phyloP scores from a whole-genome alignment of 2,797 vertebrate genomes.

The Saguinus oedipus region DNA sequence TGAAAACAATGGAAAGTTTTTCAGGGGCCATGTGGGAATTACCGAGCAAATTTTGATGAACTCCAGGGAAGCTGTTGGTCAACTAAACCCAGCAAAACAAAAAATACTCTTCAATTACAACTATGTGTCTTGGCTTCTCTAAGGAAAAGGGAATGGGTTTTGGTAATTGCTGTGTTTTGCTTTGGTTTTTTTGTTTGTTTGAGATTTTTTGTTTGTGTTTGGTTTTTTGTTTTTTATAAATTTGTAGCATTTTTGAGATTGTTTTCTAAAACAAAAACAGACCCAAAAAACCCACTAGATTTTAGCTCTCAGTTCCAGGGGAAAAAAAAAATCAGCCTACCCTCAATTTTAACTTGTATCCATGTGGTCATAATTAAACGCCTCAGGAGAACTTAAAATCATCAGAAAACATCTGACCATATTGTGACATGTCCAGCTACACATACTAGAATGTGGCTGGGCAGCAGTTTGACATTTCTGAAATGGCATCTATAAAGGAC shows the following conservation, averaged over 20 bases:
- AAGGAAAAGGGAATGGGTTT: background rate
- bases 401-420: constrained; percentile 41
- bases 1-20: background rate
- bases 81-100: background rate
- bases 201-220: background rate
- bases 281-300: background rate
- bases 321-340: background rate
- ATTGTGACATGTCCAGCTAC: background rate
- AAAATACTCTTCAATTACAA: background rate
- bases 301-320: constrained; percentile 28
- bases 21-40: background rate
- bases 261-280: background rate
- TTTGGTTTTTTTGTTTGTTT: background rate
- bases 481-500: background rate
- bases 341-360: constrained; percentile 59
- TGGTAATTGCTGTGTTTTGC: constrained; percentile 1
- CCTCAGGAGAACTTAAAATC: constrained; percentile 54
- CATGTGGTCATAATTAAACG: constrained; percentile 65
- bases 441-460: background rate
- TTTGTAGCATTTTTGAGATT: constrained; percentile 10
- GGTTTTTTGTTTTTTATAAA: background rate
- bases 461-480: background rate
- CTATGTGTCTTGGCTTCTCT: background rate
- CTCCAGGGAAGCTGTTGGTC: background rate
- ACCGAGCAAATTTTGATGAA: background rate